Evolutionary conservation across 2,888 invertebrate species (phyloP).

Genomic region (Ochropacha duplaris): DNA sequence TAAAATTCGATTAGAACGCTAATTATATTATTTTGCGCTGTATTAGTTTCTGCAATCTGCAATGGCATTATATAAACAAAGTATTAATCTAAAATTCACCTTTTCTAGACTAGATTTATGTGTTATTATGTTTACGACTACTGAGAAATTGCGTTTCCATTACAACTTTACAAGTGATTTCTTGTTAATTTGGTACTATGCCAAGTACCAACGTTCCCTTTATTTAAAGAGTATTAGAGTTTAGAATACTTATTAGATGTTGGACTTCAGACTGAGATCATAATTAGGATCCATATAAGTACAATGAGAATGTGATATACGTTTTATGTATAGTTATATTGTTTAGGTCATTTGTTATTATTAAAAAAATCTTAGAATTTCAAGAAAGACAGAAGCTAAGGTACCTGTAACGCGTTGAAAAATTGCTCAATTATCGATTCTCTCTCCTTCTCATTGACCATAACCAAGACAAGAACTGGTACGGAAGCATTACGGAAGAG

Average conservation of each 20-base stretch:
- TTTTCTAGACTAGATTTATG: neutral
- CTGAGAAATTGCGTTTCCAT: conserved; percentile 6
- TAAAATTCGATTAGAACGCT: neutral
- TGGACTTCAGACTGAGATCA: conserved; percentile 10
- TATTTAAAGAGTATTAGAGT: neutral
- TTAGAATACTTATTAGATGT: neutral
- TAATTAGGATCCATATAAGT: neutral
- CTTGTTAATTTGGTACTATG: conserved; percentile 16
- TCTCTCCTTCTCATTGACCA: conserved; percentile 24
- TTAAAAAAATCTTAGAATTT: too few species aligned
- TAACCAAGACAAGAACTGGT: conserved; percentile 26
- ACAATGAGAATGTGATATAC: neutral
- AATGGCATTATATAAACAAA: neutral
- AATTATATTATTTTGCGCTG: neutral
- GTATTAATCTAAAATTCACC: neutral
- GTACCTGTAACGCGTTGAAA: neutral
- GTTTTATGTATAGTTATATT: too few species aligned
- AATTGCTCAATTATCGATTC: neutral
- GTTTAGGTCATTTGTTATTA: too few species aligned
- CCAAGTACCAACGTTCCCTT: conserved; percentile 19
- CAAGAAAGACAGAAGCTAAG: too few species aligned
- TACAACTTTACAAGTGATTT: conserved; percentile 7
- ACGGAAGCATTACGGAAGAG: conserved; percentile 25
- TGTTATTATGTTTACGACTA: conserved; percentile 10
- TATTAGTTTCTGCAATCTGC: neutral